Base-by-base conservation (phyloP, 1,140 invertebrate genomes). In the Calliopsis andreniformis region DNA sequence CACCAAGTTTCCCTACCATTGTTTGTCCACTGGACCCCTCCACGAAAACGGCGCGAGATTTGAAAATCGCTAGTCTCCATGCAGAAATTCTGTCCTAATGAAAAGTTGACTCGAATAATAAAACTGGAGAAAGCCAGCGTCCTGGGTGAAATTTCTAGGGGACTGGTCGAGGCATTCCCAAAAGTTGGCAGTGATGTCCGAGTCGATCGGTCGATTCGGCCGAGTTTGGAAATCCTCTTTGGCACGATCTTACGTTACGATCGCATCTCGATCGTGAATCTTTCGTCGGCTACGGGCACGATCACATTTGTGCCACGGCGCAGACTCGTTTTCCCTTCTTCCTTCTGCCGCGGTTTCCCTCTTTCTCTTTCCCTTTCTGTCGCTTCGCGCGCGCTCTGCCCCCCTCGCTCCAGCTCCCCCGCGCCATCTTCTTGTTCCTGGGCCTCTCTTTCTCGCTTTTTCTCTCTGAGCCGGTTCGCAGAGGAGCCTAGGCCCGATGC, bases 281-380 rank as follows among this genome's bases (percentile, higher is more conserved):
- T 79, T 82, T 87, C 82, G 86, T 78, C 82, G 75, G 55, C 82
- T 71, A 81, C 82, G 69, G 62, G 35, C 61, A 63, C 78, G 83
- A 89, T 89, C 89, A 87, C 79, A 85, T 88, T 90, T 76, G 85
- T 81, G 79, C 80, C 82, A 87, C 79, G 68, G 87, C 86, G 83
- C 85, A 88, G 87, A 89, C 88, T 89, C 85, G 89, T 90, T 89
- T 87, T 80, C 85, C 80, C 84, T 85, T 86, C 86, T 83, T 76
- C 83, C 82, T 80, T 78, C 81, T 76, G 78, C 79, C 79, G 55
- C 53, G 32, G 20, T 61, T 66, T 76, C 55, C 35, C 68, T 63
- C 43, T 70, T 30, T 20, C 43, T 42, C 63, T 43, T 49, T 71
- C 20, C 42, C 51, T 66, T 59, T 76, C 69, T 70, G 72, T 56